Evolutionary conservation across 2,797 vertebrate species (phyloP).

Genomic region (Macropus fuliginosus): DNA sequence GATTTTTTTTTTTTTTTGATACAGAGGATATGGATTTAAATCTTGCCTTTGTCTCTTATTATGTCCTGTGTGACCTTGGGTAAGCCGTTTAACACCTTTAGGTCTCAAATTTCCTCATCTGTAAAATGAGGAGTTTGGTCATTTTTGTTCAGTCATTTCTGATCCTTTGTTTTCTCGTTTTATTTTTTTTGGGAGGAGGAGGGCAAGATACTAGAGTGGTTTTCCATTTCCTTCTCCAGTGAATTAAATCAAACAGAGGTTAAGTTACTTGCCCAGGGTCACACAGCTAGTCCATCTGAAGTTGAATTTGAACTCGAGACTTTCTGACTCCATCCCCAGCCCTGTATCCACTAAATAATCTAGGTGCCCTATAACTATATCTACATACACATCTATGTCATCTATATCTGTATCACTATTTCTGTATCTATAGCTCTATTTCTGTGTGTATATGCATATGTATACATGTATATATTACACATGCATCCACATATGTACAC

Average conservation of each 20-base stretch:
- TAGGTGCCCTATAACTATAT: background rate
- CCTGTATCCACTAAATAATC: background rate
- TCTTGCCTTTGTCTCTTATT: background rate
- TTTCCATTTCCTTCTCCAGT: background rate
- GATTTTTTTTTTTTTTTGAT: background rate
- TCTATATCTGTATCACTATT: too few relatives aligned
- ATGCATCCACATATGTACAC: too few relatives aligned
- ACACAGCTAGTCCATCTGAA: background rate
- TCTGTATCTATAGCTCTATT: too few relatives aligned
- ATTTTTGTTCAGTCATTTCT: background rate
- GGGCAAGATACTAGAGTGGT: background rate
- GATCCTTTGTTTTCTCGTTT: background rate
- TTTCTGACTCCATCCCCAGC: background rate
- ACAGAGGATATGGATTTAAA: background rate
- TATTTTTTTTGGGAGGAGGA: background rate
- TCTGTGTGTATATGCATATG: too few relatives aligned
- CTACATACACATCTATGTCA: too few relatives aligned
- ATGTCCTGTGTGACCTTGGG: background rate
- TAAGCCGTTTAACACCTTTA: background rate
- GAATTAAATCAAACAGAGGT: background rate
- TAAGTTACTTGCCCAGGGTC: background rate
- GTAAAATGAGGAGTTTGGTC: background rate
- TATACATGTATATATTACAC: too few relatives aligned
- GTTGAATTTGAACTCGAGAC: background rate
- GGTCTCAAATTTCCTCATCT: background rate